These are phyloP conservation scores for Microctonus hyperodae DNA, from an alignment of 2,888 invertebrate genomes.

Conservation along the genomic window DNA sequence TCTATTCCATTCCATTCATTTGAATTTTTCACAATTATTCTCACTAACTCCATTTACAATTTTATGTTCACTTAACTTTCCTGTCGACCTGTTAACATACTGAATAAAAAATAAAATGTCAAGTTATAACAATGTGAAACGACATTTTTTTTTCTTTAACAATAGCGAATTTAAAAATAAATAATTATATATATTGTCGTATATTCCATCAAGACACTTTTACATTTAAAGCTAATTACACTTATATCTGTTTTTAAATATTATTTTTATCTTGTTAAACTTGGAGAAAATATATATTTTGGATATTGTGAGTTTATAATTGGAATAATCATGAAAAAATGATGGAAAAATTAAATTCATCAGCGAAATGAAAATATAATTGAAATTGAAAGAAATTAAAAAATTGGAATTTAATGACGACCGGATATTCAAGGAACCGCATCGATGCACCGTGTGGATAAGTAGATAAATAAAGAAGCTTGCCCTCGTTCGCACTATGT, in stretches of 20 bases:
- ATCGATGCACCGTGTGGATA: constrained; percentile 4
- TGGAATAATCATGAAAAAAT: neutral
- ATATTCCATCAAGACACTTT: neutral
- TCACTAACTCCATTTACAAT: neutral
- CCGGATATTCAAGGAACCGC: constrained; percentile 2
- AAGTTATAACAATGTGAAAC: neutral
- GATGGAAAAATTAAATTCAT: neutral
- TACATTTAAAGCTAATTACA: neutral
- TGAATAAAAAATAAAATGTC: neutral
- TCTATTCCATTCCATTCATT: neutral
- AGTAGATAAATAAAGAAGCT: constrained; percentile 19
- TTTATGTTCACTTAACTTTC: neutral
- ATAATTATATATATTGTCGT: neutral
- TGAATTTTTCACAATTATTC: neutral
- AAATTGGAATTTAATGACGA: constrained; percentile 11
- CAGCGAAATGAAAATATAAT: neutral
- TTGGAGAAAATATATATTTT: neutral
- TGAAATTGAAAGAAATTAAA: neutral
- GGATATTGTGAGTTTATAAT: neutral
- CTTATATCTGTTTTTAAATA: neutral
- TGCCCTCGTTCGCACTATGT: constrained; percentile 34
- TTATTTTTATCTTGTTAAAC: neutral
- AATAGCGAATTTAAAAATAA: neutral
- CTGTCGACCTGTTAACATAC: neutral
- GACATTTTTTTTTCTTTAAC: neutral